phyloP scores from a whole-genome alignment of 2,888 invertebrate species.

The Phasia obesa region DNA sequence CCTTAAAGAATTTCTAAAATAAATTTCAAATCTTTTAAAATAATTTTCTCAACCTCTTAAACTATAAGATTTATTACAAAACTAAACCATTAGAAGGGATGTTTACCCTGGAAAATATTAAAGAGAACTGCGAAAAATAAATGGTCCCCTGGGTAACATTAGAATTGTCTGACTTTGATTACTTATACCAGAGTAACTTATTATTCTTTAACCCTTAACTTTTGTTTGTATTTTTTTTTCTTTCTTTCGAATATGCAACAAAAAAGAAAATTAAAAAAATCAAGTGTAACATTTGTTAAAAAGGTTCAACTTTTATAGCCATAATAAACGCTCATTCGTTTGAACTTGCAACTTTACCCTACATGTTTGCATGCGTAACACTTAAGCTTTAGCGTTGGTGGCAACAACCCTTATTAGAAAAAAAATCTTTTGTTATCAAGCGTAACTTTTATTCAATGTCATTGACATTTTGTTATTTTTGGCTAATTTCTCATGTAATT shows the following conservation, averaged over 20 bases:
- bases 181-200: constrained; percentile 10
- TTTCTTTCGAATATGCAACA: not conserved
- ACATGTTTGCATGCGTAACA: constrained; percentile 46
- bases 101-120: constrained; percentile 51
- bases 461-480: constrained; percentile 67
- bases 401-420: constrained; percentile 56
- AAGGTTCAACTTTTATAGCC: constrained; percentile 53
- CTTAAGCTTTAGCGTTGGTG: constrained; percentile 45
- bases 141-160: constrained; percentile 72
- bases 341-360: constrained; percentile 11
- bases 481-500: constrained; percentile 68
- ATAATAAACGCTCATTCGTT: constrained; percentile 13
- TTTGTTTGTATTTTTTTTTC: no score
- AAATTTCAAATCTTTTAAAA: constrained; percentile 16
- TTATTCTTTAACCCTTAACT: constrained; percentile 52
- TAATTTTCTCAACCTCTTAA: constrained; percentile 29
- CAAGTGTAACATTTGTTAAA: constrained; percentile 68
- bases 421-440: constrained; percentile 15
- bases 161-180: constrained; percentile 49
- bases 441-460: constrained; percentile 34
- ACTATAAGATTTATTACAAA: constrained; percentile 37
- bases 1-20: constrained; percentile 1
- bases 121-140: constrained; percentile 58
- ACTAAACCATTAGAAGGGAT: constrained; percentile 43
- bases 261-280: constrained; percentile 4